phyloP scores from a whole-genome alignment of 2,113 vertebrate species.

The Pteropus alecto region DNA sequence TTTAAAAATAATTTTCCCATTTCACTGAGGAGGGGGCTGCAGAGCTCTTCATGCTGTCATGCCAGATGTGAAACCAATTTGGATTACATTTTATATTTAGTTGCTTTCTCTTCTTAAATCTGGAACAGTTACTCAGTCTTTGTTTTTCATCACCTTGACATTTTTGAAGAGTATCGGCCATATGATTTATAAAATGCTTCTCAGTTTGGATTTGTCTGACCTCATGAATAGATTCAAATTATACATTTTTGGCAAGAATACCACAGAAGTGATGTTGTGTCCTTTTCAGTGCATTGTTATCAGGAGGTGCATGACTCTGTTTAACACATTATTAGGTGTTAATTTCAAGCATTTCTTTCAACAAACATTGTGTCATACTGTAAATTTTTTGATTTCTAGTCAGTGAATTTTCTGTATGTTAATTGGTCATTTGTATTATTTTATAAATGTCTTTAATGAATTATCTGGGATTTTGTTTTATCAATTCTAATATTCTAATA shows the following conservation, averaged over 20 bases:
- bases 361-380: background rate
- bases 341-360: background rate
- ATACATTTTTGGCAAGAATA: background rate
- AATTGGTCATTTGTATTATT: constrained; percentile 27
- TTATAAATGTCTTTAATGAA: background rate
- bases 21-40: background rate
- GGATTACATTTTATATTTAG: background rate
- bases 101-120: background rate
- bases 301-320: background rate
- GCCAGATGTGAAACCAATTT: background rate
- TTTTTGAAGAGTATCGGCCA: background rate
- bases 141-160: background rate
- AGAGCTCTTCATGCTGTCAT: background rate
- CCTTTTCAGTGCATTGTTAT: background rate
- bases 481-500: background rate
- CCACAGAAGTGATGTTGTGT: background rate
- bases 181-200: background rate
- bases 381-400: background rate
- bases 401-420: background rate
- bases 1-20: background rate
- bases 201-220: background rate
- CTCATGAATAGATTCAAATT: background rate
- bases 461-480: constrained; percentile 2
- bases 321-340: background rate
- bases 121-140: background rate